Percentiles rank a stretch among this genome's conserved stretches.
Evolutionary conservation across 2,113 vertebrate species (phyloP).

Genomic region (Chiloscyllium plagiosum): DNA sequence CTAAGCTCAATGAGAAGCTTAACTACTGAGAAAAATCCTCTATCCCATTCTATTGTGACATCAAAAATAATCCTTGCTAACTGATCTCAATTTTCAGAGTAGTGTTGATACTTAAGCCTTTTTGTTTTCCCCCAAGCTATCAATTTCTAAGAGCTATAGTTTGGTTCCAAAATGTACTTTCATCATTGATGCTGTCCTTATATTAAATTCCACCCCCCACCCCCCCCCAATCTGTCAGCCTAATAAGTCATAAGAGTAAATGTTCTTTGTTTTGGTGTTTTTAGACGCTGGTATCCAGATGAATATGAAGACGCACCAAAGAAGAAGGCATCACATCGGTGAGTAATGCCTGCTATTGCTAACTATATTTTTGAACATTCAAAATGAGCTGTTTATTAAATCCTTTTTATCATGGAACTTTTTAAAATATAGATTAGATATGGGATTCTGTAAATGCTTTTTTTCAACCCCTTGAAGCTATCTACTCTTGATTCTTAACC

Average conservation of each 20-base stretch:
- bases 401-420: neutral
- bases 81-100: too few relatives aligned
- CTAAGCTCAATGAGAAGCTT: neutral
- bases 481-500: too few relatives aligned
- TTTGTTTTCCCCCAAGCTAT: neutral
- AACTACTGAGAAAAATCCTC: neutral
- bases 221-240: too few relatives aligned
- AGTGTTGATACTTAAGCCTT: neutral
- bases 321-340: slow-evolving; percentile 89
- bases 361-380: neutral
- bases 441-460: too few relatives aligned
- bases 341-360: slow-evolving; percentile 41
- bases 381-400: neutral
- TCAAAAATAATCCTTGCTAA: neutral
- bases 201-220: too few relatives aligned
- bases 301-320: slow-evolving; percentile 77
- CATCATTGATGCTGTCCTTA: too few relatives aligned
- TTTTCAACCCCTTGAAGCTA: too few relatives aligned
- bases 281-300: slow-evolving; percentile 88
- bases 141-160: neutral
- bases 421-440: neutral
- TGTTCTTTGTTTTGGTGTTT: slow-evolving; percentile 35
- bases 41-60: neutral
- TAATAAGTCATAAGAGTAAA: too few relatives aligned
- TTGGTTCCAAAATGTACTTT: neutral